These are phyloP conservation scores for Acleris emargana DNA, from an alignment of 2,888 invertebrate species.

Conservation along the genomic window DNA sequence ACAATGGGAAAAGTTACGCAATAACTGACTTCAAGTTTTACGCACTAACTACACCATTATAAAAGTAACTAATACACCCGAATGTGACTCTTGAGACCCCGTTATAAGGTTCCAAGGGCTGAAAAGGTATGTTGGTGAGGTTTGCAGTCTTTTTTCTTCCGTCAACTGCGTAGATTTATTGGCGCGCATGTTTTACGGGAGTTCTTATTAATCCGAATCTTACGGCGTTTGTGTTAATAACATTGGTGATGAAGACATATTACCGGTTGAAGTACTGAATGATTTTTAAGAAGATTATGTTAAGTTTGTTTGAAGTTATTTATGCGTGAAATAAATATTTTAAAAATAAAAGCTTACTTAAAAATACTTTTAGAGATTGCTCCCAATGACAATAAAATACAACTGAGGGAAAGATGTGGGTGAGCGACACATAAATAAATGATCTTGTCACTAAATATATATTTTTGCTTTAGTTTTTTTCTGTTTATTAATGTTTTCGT, in stretches of 20 bases:
- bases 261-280: neutral
- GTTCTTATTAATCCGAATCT: conserved; percentile 38
- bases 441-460: no score
- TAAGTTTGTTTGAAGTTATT: no score
- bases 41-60: conserved; percentile 42
- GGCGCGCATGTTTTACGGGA: conserved; percentile 53
- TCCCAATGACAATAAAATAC: no score
- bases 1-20: conserved; percentile 72
- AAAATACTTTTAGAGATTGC: no score
- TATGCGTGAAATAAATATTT: no score
- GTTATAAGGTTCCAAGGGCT: conserved; percentile 43
- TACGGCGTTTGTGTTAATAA: conserved; percentile 26
- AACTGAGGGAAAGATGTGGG: no score
- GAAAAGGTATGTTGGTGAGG: conserved; percentile 40
- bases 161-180: conserved; percentile 61
- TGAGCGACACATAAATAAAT: no score
- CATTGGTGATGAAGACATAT: neutral
- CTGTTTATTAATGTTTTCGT: no score
- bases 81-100: conserved; percentile 49
- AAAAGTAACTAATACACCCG: conserved; percentile 37
- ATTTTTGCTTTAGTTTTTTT: no score
- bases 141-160: conserved; percentile 53
- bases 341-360: no score
- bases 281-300: neutral
- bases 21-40: conserved; percentile 57